These are phyloP conservation scores for Lytechinus variegatus DNA, from an alignment of 35 echinoderm and acorn worm genomes.

Conservation along the genomic window DNA sequence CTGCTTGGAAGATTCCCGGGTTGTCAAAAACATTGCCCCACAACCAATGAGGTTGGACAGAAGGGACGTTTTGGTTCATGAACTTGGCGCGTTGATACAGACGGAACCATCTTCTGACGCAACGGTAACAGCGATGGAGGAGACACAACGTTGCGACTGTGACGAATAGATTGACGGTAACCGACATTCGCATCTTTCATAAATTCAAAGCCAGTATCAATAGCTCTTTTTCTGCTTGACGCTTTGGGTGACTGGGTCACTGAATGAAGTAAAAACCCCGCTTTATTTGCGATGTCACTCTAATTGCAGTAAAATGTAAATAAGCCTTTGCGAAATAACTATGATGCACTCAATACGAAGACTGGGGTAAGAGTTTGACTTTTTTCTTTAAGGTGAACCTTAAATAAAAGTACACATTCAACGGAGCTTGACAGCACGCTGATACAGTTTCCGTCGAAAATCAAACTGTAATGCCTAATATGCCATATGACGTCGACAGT, in stretches of 20 bases:
- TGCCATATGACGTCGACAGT: background rate
- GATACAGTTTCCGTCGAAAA: background rate
- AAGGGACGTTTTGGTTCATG: background rate
- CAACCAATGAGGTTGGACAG: slow-evolving; percentile 2
- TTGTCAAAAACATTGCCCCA: slow-evolving; percentile 34
- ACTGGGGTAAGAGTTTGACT: no score
- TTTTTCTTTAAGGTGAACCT: background rate
- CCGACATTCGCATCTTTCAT: background rate
- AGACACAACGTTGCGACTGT: background rate
- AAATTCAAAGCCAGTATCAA: no score
- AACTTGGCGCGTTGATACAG: background rate
- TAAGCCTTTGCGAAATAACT: no score
- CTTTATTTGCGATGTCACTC: no score
- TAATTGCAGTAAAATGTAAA: no score
- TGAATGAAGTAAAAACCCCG: no score
- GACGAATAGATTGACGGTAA: background rate
- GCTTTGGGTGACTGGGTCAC: no score
- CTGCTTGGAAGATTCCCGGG: slow-evolving; percentile 1
- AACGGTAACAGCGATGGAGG: background rate
- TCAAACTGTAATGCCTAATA: background rate
- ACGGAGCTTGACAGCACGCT: background rate
- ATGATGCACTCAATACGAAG: no score
- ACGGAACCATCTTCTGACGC: background rate
- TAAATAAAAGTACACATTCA: background rate
- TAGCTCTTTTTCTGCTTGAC: no score